phyloP scores from a whole-genome alignment of 2,797 vertebrate species.

The Silurus lanzhouensis region DNA sequence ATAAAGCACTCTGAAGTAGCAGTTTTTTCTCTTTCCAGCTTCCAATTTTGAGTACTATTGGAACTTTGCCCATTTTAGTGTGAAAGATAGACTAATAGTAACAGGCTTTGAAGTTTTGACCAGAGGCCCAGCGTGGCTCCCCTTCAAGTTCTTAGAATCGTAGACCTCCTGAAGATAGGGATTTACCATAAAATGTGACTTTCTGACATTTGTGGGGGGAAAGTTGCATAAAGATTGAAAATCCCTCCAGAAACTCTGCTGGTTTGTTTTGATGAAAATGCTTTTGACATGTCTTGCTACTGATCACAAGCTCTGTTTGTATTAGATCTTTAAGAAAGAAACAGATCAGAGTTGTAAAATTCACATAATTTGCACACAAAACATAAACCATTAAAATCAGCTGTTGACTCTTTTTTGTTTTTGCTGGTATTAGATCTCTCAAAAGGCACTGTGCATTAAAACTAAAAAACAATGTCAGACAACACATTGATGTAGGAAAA shows the following conservation, averaged over 20 bases:
- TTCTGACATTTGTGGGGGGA: background rate
- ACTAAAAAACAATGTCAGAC: constrained; percentile 23
- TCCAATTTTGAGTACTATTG: constrained; percentile 18
- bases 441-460: constrained; percentile 9
- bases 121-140: constrained; percentile 30
- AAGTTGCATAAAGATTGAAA: constrained; percentile 6
- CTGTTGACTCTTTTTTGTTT: background rate
- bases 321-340: constrained; percentile 12
- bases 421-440: background rate
- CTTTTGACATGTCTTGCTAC: background rate
- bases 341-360: background rate
- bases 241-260: constrained; percentile 17
- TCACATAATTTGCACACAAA: constrained; percentile 11
- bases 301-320: constrained; percentile 1
- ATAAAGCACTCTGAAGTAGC: constrained; percentile 53
- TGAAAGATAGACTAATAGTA: constrained; percentile 10
- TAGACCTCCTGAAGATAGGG: constrained; percentile 55
- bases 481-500: background rate
- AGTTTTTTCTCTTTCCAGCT: constrained; percentile 26
- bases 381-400: background rate
- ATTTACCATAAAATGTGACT: constrained; percentile 44
- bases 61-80: constrained; percentile 40
- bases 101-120: constrained; percentile 55
- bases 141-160: constrained; percentile 45
- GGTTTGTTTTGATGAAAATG: background rate